Conservation (phyloP, 2,797 vertebrate species). For the Gorsachius magnificus region DNA sequence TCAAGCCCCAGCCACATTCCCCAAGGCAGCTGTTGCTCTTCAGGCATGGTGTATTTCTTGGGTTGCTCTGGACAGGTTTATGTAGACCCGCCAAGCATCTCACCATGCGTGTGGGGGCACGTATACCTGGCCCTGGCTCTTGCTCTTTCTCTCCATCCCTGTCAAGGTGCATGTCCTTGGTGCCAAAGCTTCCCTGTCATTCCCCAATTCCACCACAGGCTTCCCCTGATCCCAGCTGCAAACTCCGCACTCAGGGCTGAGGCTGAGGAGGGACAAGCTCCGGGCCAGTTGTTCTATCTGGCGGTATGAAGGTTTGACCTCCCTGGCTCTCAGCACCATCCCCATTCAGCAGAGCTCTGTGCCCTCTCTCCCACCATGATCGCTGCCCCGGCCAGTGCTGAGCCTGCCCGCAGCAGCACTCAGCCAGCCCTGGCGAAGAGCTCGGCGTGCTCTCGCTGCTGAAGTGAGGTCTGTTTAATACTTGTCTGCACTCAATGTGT, state of each 20-base stretch:
- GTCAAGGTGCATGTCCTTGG: neutral
- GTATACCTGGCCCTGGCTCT: neutral
- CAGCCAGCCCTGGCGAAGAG: neutral
- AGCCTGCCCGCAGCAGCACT: neutral
- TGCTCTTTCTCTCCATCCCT: neutral
- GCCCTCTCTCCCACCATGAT: neutral
- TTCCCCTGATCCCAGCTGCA: neutral
- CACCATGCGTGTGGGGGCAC: neutral
- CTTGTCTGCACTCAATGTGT: neutral
- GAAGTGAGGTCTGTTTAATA: conserved; percentile 21
- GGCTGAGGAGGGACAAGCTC: neutral
- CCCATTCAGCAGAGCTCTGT: neutral
- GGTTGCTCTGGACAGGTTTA: neutral
- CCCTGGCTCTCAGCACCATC: neutral
- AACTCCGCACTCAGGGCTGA: neutral
- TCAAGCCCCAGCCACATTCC: neutral
- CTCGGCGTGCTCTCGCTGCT: accelerated
- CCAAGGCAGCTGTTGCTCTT: neutral
- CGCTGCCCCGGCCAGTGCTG: accelerated
- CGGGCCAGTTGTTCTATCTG: neutral
- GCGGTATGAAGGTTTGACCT: neutral
- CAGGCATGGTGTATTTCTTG: neutral
- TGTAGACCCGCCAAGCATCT: neutral
- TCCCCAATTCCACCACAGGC: accelerated
- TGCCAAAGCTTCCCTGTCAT: neutral